These are phyloP conservation scores for Condylura cristata DNA, from an alignment of 2,113 vertebrate genomes.

Conservation along the genomic window DNA sequence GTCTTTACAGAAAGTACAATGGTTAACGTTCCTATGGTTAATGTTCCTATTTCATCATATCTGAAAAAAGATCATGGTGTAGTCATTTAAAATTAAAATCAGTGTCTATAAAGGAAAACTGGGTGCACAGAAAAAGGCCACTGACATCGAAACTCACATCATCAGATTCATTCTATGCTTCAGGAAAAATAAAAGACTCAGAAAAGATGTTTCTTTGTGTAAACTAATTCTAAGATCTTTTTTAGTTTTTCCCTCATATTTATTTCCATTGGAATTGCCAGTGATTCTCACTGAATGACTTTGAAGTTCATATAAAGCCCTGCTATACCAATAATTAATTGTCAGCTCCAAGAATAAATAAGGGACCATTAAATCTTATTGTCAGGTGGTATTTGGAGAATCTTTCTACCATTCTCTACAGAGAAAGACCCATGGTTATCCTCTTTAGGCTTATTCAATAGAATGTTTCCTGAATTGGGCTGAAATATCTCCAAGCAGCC, in stretches of 20 bases:
- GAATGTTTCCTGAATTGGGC: neutral
- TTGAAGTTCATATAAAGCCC: neutral
- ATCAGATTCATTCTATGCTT: neutral
- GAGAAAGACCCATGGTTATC: neutral
- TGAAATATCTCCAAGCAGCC: neutral
- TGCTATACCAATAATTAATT: neutral
- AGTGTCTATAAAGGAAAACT: neutral
- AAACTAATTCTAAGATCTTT: neutral
- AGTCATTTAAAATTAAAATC: neutral
- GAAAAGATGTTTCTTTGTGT: neutral
- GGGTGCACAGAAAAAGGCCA: neutral
- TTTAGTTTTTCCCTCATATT: neutral
- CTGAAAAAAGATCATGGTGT: neutral
- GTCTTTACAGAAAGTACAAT: neutral
- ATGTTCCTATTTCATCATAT: neutral
- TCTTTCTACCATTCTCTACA: neutral
- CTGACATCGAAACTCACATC: neutral
- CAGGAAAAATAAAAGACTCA: neutral
- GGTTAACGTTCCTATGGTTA: neutral
- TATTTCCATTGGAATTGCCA: slow-evolving; percentile 26
- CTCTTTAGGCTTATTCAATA: neutral
- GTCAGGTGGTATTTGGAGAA: neutral
- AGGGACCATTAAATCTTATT: neutral
- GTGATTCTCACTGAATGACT: neutral
- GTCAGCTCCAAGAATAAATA: neutral